phyloP scores from a whole-genome alignment of 2,888 invertebrate species.

The Xylocampa areola region DNA sequence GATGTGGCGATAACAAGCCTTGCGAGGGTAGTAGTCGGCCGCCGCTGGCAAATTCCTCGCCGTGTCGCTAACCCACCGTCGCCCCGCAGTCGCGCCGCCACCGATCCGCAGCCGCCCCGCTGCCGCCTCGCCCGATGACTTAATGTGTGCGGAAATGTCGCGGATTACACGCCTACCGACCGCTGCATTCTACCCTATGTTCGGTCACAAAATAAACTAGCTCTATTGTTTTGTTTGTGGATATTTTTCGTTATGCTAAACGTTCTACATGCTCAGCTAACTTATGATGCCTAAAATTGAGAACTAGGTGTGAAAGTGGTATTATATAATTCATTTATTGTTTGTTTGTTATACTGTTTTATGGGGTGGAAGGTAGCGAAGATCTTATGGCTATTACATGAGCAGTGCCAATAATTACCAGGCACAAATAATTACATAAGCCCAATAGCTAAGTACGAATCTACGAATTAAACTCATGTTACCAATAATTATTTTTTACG shows the following conservation, averaged over 20 bases:
- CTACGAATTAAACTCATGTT: too few species aligned
- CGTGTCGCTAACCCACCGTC: not conserved
- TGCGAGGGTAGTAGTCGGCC: slow-evolving; percentile 55
- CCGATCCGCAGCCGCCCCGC: slow-evolving; percentile 20
- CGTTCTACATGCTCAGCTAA: slow-evolving; percentile 23
- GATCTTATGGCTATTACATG: too few species aligned
- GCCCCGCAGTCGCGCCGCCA: slow-evolving; percentile 18
- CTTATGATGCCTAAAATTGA: slow-evolving; percentile 30
- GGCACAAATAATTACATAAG: too few species aligned
- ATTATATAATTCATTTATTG: too few species aligned
- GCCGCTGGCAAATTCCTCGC: slow-evolving; percentile 35
- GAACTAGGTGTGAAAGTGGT: not conserved
- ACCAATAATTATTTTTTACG: too few species aligned
- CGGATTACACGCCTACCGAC: slow-evolving; percentile 62
- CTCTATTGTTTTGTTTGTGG: slow-evolving; percentile 43
- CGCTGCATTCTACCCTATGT: slow-evolving; percentile 52
- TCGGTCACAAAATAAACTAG: slow-evolving; percentile 41
- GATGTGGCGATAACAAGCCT: slow-evolving; percentile 72
- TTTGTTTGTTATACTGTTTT: too few species aligned
- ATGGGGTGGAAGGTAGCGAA: too few species aligned
- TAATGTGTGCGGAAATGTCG: slow-evolving; percentile 68
- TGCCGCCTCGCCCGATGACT: slow-evolving; percentile 57
- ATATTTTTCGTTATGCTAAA: slow-evolving; percentile 38
- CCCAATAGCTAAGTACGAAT: too few species aligned
- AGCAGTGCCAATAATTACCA: too few species aligned